These are phyloP conservation scores for Falco novaeseelandiae DNA, from an alignment of 2,797 vertebrate species.

Conservation along the genomic window DNA sequence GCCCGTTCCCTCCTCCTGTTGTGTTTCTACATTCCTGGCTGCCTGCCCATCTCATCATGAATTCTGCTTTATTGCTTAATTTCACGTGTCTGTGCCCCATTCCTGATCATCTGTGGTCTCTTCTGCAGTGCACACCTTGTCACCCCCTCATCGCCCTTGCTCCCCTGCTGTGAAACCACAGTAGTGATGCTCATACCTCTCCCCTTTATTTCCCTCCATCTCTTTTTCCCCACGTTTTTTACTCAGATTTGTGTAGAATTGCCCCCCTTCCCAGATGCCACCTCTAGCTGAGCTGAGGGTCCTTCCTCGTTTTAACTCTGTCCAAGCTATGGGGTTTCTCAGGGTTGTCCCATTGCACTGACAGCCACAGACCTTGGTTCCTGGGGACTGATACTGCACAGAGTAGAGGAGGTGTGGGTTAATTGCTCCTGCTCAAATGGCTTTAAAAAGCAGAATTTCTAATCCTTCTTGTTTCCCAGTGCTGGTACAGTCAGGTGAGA, in stretches of 20 bases:
- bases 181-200: fast-evolving
- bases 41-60: neutral
- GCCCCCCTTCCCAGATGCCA: neutral
- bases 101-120: neutral
- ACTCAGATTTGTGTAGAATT: neutral
- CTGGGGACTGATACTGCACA: neutral
- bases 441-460: neutral
- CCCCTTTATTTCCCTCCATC: neutral
- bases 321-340: neutral
- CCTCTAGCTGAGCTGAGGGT: neutral
- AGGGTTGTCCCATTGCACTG: fast-evolving
- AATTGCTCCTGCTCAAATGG: neutral
- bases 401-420: neutral
- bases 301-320: neutral
- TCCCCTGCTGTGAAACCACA: neutral
- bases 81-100: neutral
- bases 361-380: neutral
- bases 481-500: neutral
- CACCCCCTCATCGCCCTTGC: neutral
- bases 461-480: neutral
- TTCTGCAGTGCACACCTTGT: neutral
- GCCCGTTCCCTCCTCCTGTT: neutral
- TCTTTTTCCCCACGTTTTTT: neutral
- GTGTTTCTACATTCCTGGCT: neutral
- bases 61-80: neutral